phyloP scores from a whole-genome alignment of 2,797 vertebrate species.

The Podargus strigoides region DNA sequence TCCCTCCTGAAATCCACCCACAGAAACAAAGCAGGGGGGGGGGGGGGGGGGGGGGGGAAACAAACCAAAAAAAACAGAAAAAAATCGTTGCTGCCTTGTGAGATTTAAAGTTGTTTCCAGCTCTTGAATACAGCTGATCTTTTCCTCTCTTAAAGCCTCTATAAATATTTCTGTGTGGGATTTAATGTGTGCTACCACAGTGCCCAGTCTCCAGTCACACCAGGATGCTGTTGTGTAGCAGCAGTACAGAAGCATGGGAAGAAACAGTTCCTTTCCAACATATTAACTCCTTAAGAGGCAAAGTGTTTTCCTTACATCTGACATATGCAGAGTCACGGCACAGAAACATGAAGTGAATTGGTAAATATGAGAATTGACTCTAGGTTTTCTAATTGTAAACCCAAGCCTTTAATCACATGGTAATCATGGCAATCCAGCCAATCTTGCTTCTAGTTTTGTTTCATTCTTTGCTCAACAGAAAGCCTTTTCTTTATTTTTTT shows the following conservation, averaged over 20 bases:
- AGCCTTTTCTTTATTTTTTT: not conserved
- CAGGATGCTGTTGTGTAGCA: not conserved
- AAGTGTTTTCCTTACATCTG: not conserved
- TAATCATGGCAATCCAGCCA: not conserved
- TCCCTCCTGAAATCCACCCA: not conserved
- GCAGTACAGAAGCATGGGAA: not conserved
- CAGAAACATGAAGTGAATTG: not conserved
- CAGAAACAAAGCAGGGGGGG: not conserved
- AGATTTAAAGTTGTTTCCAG: not conserved
- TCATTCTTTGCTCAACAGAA: not conserved
- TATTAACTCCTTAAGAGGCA: not conserved
- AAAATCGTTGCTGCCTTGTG: not conserved
- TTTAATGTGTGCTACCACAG: not conserved
- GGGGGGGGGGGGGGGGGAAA: fast-evolving
- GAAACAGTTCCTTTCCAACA: not conserved
- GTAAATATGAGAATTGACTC: not conserved
- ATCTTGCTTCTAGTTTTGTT: not conserved
- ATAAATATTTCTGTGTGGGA: not conserved
- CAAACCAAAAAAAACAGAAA: not conserved
- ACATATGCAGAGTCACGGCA: not conserved
- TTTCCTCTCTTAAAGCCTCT: not conserved
- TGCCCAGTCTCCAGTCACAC: not conserved
- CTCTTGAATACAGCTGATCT: not conserved
- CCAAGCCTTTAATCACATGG: not conserved
- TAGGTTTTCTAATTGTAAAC: not conserved